Base-by-base conservation (phyloP, 2,888 invertebrate species). In the Choristoneura rosaceana region DNA sequence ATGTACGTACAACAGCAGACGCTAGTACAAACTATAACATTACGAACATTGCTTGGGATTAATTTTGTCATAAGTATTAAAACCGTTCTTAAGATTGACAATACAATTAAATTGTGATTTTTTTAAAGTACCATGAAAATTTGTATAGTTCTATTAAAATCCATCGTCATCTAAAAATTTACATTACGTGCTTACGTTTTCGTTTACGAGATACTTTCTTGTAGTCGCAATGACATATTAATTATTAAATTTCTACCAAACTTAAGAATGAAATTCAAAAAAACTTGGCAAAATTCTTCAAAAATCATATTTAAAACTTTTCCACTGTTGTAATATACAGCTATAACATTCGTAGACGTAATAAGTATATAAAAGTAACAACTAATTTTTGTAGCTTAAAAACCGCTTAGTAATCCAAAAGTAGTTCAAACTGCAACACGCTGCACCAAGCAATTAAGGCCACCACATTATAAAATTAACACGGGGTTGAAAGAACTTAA, bases 401-500 rank as follows among this genome's bases (percentile, higher is more conserved):
- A 55, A 55, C 25, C 25, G 10, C 55, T 4, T 12, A 43, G 12
- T 43, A 43, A 17, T 55, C 10, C 25, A 25, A 25, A 55, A 25
- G 55, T 55, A 55, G 52, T 15, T 17, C 25, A 25, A 10, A 55
- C 55, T 55, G 55, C 12, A 34, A n/a, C 7, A 45, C 47, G n/a
- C 9, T 25, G 45, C 47, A 71, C 55, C 4, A 71, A 61, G 66
- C 55, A 66, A 68, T 68, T 68, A 71, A 15, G 64, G 47, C 15
- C 64, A 34, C 64, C 17, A 52, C 73, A 73, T 73, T 71, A 50
- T 47, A 67, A 50, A 64, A 73, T 73, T 69, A 73, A 63, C 71
- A 63, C 63, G 71, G 63, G 62, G 59, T 60, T 73, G 73, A 73
- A 73, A 73, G 73, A 86, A 85, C 84, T 87, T 84, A 88, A 86